Conservation (phyloP, 2,797 vertebrate genomes). For the Prunella strophiata region DNA sequence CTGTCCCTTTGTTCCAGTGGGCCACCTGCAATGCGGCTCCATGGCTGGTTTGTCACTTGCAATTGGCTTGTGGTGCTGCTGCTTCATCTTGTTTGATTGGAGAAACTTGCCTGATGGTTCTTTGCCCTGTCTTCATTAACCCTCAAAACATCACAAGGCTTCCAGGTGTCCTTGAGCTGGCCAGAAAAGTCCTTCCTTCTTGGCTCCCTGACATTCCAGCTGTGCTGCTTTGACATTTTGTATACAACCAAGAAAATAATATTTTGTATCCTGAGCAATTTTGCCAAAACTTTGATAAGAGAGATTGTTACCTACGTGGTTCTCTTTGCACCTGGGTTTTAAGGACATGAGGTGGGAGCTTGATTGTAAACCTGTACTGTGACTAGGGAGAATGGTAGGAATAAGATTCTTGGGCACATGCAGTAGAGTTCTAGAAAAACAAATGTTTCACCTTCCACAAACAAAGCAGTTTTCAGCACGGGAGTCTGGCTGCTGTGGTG, state of each 20-base stretch:
- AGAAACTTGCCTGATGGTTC: background rate
- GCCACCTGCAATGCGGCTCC: background rate
- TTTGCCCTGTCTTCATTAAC: background rate
- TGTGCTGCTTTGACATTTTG: background rate
- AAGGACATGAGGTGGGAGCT: background rate
- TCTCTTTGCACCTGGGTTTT: background rate
- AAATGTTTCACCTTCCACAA: background rate
- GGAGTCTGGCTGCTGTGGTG: background rate
- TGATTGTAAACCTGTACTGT: background rate
- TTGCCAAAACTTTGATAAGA: background rate
- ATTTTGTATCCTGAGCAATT: background rate
- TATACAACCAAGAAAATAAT: background rate
- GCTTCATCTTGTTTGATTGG: background rate
- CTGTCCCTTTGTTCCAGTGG: background rate
- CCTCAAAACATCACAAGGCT: background rate
- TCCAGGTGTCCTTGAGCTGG: background rate
- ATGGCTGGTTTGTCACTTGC: background rate
- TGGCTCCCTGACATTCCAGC: background rate
- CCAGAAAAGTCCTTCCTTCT: background rate
- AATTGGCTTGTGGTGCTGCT: background rate
- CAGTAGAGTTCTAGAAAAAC: background rate
- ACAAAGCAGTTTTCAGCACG: background rate
- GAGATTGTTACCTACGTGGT: background rate
- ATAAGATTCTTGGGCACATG: background rate
- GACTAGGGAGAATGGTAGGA: background rate